Evolutionary conservation across 2,113 vertebrate genomes (phyloP), one percentile per base, ranked within the genome.

Genomic region (Numida meleagris): DNA sequence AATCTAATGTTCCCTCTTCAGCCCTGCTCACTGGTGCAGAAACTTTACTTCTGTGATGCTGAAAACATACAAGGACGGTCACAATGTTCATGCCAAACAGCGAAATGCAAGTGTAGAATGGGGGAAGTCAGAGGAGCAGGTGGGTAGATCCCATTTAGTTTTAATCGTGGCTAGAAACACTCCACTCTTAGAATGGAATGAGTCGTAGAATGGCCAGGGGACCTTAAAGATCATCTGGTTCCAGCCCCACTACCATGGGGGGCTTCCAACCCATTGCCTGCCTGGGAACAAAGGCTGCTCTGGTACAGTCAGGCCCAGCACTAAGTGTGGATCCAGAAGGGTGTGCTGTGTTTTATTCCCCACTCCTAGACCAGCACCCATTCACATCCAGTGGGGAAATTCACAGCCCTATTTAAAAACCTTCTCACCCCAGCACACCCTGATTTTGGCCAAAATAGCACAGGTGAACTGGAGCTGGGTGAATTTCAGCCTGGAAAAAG

Each of bases 301-400:
- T n/a, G 38, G n/a, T 48, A n/a, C 45, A 65, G 23, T 1, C n/a
- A 59, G 33, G 6, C 10, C 14, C 36, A 55, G 45, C 74, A 12
- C 40, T 8, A 11, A 27, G n/a, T 0, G 0, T 9, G 33, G 46
- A 33, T 48, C 14, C 36, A 23, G n/a, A 50, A 29, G 42, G 12
- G 8, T 40, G 33, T 24, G 27, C 20, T 29, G 7, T 11, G 9
- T 16, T 55, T 73, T 15, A 13, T 67, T 48, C 19, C 74, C 43
- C 23, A 12, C 34, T 34, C 16, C 51, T 15, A 24, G 29, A 62
- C 40, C 34, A 61, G 25, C 57, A 48, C 19, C 63, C 6, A 3
- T 10, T 12, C 7, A 6, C 25, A 24, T 21, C 51, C 58, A 12
- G 1, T 0, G 0, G 21, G 55, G 43, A 57, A 57, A 45, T 15